A percentile compares a stretch with the other conserved stretches of the same genome.
Evolutionary conservation across 2,113 vertebrate species (phyloP).

Genomic region (Crocuta crocuta): DNA sequence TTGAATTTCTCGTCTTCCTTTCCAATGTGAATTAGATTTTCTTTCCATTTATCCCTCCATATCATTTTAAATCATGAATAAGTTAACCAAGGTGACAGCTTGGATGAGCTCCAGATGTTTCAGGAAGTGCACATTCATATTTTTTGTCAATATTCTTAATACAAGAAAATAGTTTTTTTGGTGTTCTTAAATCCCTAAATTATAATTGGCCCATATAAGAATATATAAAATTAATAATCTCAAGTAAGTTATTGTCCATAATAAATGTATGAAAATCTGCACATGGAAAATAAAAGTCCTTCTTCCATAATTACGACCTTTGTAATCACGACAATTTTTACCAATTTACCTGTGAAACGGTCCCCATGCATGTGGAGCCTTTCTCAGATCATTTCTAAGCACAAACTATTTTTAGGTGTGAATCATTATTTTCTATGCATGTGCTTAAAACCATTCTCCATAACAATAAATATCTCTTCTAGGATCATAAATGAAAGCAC

Average conservation of each 20-base stretch:
- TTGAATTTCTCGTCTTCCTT: constrained; percentile 43
- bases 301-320: neutral
- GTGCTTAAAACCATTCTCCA: constrained; percentile 1
- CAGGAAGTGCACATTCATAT: neutral
- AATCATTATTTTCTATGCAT: neutral
- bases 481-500: neutral
- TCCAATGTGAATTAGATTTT: constrained; percentile 12
- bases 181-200: neutral
- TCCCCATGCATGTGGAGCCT: neutral
- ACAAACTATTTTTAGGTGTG: neutral
- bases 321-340: neutral
- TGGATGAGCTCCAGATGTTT: neutral
- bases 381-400: neutral
- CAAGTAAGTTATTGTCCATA: neutral
- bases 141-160: constrained; percentile 23
- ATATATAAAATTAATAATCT: neutral
- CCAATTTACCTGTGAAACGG: neutral
- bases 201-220: neutral
- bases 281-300: neutral
- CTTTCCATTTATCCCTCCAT: neutral
- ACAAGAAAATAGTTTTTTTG: neutral
- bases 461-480: neutral
- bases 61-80: constrained; percentile 43
- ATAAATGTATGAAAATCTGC: neutral
- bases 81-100: neutral